Base-by-base conservation (phyloP, 1,140 invertebrate species). In the Luehdorfia chinensis region DNA sequence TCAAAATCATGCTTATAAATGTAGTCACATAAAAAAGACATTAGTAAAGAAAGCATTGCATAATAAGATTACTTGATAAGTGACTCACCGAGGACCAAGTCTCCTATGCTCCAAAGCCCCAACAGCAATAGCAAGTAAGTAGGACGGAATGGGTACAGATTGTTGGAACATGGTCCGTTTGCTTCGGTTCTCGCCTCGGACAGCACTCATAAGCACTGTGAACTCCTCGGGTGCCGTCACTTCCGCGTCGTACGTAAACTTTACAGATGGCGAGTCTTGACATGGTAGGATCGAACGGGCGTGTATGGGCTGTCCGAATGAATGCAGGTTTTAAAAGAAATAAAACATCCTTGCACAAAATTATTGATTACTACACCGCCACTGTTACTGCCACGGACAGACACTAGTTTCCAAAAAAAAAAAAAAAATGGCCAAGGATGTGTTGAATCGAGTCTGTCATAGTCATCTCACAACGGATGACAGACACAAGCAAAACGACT, bases 221-320 rank as follows among this genome's bases (percentile, higher is more conserved):
- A 97, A 87, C 47, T 93, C 91, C 12, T 70, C 83, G n/a, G 94
- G 93, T 36, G 93, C 95, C 33, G 90, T 90, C 15, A 97, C 93
- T 55, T 91, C 90, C 1, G 97, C 96, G 46, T 90, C 90, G 70
- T 97, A 98, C 1, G 94, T 93, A 49, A 91, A 91, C 87, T 98
- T 99, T 0, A 97, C 93, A n/a, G 90, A 89, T 2, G 97, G 97
- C 0, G 96, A 95, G 85, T 99, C 97, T 90, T 98, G 97, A 72
- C 96, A 98, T 2, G 97, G 97, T 7, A 97, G 48, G 47, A 98
- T 90, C 4, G 95, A 95, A 36, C 96, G 88, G 1, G 93, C 93
- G 87, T 97, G 95, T 59, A 98, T 97, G 6, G 97, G 92, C 93
- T 97, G 69, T 1, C 47, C 64, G 41, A 52, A 31, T 45, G 27